Evolutionary conservation across 2,888 invertebrate genomes (phyloP), one percentile per base, ranked within the genome.

Genomic region (Orchesella flavescens): DNA sequence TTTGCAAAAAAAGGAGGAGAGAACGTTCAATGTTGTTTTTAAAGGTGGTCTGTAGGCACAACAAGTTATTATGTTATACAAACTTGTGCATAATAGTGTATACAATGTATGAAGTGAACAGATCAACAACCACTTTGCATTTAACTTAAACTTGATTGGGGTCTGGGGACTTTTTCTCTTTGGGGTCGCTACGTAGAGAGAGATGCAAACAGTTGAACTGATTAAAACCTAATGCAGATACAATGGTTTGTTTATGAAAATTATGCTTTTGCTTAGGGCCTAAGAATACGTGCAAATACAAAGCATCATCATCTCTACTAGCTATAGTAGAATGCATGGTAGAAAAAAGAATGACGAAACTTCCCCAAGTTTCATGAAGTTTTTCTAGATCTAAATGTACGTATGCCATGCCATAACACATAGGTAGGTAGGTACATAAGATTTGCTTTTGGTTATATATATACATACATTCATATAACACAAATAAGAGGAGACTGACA

Each of bases 141-240:
- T 72, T 72, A 43, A 72, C 55, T 34, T 69, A 34, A 72, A 43
- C 17, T 43, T 72, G 71, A 55, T 72, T 72, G 71, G 71, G 71
- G 71, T 72, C 24, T 57, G 71, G 71, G 71, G 71, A 57, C 23
- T 61, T 61, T 61, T 61, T 19, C 53, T 53, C 57, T 57, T 10
- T 19, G 57, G 57, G 57, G 57, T 57, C 57, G 57, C 61, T 23
- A 61, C 21, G 23, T 12, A 17, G 17, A 57, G 9, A 17, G 17
- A 57, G 9, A 57, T n/a, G 17, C n/a, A 57, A 10, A 57, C 57
- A 7, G 49, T 49, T 49, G 49, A 9, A 12, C 44, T 15, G 57
- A 57, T 10, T 57, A 10, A 17, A 57, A 57, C 46, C 46, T 17
- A 17, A 66, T 34, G 44, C 34, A 43, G 34, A 13, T 17, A 65